Percentiles rank a stretch among this genome's conserved stretches.
phyloP scores from a whole-genome alignment of 2,888 invertebrate genomes.

The Melanchra persicariae region DNA sequence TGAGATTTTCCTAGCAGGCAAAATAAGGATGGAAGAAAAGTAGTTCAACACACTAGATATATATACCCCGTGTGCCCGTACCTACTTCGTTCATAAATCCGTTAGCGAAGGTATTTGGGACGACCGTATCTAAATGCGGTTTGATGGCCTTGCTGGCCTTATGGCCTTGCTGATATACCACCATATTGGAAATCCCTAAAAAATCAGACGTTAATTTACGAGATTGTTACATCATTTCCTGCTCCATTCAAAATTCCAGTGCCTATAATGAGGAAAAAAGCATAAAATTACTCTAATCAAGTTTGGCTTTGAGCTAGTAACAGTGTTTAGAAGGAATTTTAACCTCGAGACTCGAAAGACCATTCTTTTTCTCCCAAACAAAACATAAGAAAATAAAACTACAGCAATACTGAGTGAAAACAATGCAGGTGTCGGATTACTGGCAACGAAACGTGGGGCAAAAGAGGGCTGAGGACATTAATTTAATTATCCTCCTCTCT shows the following conservation, averaged over 20 bases:
- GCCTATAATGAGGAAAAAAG: slow-evolving; percentile 3
- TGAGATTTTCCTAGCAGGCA: slow-evolving; percentile 28
- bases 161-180: too few relatives aligned
- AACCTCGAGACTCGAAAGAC: slow-evolving; percentile 13
- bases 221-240: background rate
- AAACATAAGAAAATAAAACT: slow-evolving; percentile 75
- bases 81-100: background rate
- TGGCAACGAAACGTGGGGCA: slow-evolving; percentile 81
- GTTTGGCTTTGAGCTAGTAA: background rate
- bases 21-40: background rate
- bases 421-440: slow-evolving; percentile 90
- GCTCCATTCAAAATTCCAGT: background rate
- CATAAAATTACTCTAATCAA: background rate
- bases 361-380: slow-evolving; percentile 59
- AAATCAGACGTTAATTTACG: too few relatives aligned
- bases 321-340: background rate
- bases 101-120: background rate
- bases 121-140: background rate
- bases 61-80: too few relatives aligned
- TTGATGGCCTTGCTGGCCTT: background rate
- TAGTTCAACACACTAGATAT: background rate
- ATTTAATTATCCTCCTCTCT: slow-evolving; percentile 89
- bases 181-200: background rate
- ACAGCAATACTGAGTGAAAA: slow-evolving; percentile 77
- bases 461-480: slow-evolving; percentile 88